Conservation (phyloP, 2,888 invertebrate species). For the Drosophila tripunctata region DNA sequence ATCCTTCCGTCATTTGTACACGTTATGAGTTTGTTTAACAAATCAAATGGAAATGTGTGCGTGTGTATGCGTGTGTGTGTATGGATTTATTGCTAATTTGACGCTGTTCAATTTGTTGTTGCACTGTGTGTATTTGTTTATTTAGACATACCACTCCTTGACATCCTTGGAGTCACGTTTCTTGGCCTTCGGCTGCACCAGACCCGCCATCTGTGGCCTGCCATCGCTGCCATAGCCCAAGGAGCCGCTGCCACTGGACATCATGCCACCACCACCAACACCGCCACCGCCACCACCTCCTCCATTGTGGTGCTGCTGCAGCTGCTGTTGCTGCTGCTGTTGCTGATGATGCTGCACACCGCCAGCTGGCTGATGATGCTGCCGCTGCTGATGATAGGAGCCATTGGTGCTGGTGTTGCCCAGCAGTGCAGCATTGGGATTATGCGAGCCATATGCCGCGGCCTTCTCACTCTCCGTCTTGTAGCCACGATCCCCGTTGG, state of each 20-base stretch:
- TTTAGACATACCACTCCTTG: constrained; percentile 98
- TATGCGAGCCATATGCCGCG: constrained; percentile 87
- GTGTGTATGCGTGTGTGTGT: constrained; percentile 21
- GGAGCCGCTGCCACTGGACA: constrained; percentile 74
- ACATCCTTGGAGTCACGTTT: constrained; percentile 94
- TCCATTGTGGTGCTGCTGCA: constrained; percentile 50
- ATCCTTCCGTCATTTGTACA: constrained; percentile 51
- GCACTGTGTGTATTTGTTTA: neutral
- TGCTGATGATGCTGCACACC: constrained; percentile 66
- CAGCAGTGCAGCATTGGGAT: constrained; percentile 91
- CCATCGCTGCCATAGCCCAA: constrained; percentile 83
- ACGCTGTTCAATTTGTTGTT: constrained; percentile 38
- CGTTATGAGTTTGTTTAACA: constrained; percentile 45
- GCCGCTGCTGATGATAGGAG: constrained; percentile 84
- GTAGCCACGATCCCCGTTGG: constrained; percentile 94
- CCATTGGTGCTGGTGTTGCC: constrained; percentile 86
- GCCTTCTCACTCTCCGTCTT: constrained; percentile 95
- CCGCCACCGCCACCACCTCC: constrained; percentile 69
- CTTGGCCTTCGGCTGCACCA: constrained; percentile 86
- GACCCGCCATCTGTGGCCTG: constrained; percentile 83
- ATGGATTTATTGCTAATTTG: constrained; percentile 79
- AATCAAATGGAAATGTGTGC: constrained; percentile 37
- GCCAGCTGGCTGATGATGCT: constrained; percentile 73
- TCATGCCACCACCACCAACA: constrained; percentile 72
- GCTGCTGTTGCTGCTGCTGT: constrained; percentile 68